Conservation (phyloP, 1,140 invertebrate genomes). For the Drosophila sechellia region DNA sequence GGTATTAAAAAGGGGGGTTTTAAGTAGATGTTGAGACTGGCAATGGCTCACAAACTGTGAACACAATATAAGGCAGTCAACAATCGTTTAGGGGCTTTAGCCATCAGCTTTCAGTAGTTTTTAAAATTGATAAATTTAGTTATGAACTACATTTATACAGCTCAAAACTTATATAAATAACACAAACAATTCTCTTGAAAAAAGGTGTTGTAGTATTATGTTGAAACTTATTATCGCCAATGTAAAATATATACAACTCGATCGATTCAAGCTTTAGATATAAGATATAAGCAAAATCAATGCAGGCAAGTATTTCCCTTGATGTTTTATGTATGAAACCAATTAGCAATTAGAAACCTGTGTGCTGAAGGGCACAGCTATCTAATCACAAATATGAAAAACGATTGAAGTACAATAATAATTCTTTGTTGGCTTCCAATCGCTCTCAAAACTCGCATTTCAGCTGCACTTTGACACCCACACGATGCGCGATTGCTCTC, state of each 20-base stretch:
- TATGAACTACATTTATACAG: no score
- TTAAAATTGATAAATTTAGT: no score
- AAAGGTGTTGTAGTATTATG: no score
- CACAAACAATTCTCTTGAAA: no score
- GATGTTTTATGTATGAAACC: not conserved
- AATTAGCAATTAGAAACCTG: not conserved
- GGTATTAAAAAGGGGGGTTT: constrained; percentile 43
- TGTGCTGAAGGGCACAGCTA: not conserved
- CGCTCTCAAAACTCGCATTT: not conserved
- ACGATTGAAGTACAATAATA: not conserved
- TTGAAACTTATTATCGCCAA: no score
- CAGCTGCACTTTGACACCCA: constrained; percentile 21
- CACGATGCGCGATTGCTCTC: constrained; percentile 14
- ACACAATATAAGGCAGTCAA: not conserved
- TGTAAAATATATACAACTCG: not conserved
- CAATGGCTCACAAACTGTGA: constrained; percentile 24
- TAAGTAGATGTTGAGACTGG: not conserved
- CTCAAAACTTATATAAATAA: no score
- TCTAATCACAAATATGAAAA: not conserved
- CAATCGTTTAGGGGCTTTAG: no score
- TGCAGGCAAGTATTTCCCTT: not conserved
- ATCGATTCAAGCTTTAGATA: not conserved
- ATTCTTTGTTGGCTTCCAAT: no score
- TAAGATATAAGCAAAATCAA: not conserved
- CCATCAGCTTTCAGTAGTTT: no score